Evolutionary conservation across 2,797 vertebrate genomes (phyloP).

Genomic region (Dendrocincla tyrannina): DNA sequence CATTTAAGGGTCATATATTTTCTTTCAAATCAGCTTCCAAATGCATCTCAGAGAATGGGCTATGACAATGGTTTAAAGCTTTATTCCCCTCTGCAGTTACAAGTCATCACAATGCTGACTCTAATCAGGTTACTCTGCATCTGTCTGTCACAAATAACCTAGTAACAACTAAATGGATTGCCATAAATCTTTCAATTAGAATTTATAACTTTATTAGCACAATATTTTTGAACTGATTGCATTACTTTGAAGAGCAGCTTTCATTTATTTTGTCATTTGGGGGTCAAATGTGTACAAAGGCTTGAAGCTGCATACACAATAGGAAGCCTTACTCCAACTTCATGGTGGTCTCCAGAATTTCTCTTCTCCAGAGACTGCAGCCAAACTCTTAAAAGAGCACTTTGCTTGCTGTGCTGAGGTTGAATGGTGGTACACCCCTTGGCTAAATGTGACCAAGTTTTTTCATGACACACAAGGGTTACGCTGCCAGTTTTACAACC

Average conservation of each 20-base stretch:
- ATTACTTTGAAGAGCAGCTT: constrained; percentile 85
- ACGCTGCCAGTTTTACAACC: neutral
- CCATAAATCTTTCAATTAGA: constrained; percentile 91
- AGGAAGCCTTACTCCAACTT: constrained; percentile 24
- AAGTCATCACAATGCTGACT: constrained; percentile 79
- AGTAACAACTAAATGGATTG: constrained; percentile 81
- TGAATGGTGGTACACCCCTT: neutral
- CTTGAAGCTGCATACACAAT: constrained; percentile 64
- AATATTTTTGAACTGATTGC: constrained; percentile 85
- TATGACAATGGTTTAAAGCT: constrained; percentile 73
- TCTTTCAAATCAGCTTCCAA: constrained; percentile 69
- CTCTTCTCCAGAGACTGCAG: neutral
- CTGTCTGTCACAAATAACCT: constrained; percentile 89
- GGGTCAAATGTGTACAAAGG: constrained; percentile 76
- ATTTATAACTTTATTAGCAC: constrained; percentile 89
- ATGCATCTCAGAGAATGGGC: constrained; percentile 69
- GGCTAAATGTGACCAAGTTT: neutral
- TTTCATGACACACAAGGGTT: neutral
- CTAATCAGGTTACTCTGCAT: constrained; percentile 84
- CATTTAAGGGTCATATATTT: constrained; percentile 58
- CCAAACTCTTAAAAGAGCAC: neutral
- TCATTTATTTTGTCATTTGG: constrained; percentile 82
- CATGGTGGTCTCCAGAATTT: neutral
- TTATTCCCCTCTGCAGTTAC: constrained; percentile 74
- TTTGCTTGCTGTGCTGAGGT: neutral